Conservation (phyloP, 2,113 vertebrate genomes). For the Corapipo altera region DNA sequence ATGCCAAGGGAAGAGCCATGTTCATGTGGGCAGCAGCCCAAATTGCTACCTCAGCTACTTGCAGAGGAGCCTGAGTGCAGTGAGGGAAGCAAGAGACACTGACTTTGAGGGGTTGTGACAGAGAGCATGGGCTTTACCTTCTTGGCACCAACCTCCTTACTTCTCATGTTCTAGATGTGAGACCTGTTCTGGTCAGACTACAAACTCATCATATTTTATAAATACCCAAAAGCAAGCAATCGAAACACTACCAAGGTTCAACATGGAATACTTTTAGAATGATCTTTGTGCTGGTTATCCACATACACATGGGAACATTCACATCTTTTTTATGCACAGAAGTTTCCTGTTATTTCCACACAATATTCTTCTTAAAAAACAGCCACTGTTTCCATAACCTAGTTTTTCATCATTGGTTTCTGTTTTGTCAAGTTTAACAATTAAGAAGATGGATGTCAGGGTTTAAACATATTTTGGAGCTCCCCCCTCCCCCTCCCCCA, state of each 20-base stretch:
- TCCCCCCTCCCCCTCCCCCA: neutral
- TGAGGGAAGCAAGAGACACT: neutral
- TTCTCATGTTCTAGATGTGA: neutral
- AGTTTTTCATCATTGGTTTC: neutral
- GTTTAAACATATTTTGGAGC: neutral
- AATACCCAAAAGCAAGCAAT: neutral
- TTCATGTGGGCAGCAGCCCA: neutral
- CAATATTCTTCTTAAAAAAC: neutral
- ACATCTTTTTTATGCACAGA: neutral
- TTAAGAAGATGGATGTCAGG: neutral
- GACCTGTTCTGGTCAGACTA: neutral
- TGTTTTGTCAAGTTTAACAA: neutral
- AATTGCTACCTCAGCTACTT: neutral
- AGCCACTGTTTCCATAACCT: neutral
- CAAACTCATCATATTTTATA: neutral
- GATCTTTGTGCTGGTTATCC: neutral
- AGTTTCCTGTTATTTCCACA: neutral
- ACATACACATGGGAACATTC: rapidly evolving
- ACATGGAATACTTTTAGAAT: neutral
- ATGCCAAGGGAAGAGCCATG: neutral
- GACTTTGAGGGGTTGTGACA: rapidly evolving
- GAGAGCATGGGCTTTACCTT: neutral
- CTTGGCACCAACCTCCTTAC: neutral
- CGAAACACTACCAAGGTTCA: neutral
- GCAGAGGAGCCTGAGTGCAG: neutral